Evolutionary conservation across 1,140 invertebrate genomes (phyloP).

Genomic region (Drosophila subobscura): DNA sequence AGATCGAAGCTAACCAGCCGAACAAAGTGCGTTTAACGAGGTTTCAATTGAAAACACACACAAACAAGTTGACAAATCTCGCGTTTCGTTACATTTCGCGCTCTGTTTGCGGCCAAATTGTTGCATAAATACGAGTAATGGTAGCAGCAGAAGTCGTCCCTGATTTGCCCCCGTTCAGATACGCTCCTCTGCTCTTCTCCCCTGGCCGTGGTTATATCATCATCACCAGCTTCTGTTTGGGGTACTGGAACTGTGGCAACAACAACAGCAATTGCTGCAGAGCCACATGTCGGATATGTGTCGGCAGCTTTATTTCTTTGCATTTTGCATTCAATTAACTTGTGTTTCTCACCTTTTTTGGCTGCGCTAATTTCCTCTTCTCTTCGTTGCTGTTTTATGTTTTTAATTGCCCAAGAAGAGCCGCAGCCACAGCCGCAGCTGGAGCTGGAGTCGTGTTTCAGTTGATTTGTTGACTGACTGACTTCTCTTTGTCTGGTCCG

Average conservation of each 20-base stretch:
- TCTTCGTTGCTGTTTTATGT: constrained; percentile 50
- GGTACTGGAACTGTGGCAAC: constrained; percentile 31
- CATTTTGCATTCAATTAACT: constrained; percentile 78
- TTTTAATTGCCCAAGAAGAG: constrained; percentile 57
- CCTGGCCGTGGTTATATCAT: constrained; percentile 46
- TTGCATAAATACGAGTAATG: constrained; percentile 60
- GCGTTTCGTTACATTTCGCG: constrained; percentile 73
- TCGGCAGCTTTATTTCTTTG: constrained; percentile 46
- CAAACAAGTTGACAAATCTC: constrained; percentile 73
- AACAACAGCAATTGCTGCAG: constrained; percentile 31
- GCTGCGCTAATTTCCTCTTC: constrained; percentile 55
- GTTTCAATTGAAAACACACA: constrained; percentile 33
- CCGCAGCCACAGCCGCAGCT: background rate
- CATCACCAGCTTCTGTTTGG: constrained; percentile 36
- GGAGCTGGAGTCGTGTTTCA: constrained; percentile 26
- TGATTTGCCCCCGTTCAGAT: constrained; percentile 29
- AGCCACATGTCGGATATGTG: constrained; percentile 54
- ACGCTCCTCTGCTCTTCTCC: constrained; percentile 9
- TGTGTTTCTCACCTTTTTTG: constrained; percentile 70
- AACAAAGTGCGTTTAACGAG: constrained; percentile 64
- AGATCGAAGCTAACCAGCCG: background rate
- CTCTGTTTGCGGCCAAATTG: constrained; percentile 75
- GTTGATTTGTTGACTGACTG: constrained; percentile 37
- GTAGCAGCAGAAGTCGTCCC: constrained; percentile 43
- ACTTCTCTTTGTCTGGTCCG: constrained; percentile 3